These are phyloP conservation scores for Ceratitis capitata DNA, from an alignment of 1,140 invertebrate genomes.

Conservation along the genomic window DNA sequence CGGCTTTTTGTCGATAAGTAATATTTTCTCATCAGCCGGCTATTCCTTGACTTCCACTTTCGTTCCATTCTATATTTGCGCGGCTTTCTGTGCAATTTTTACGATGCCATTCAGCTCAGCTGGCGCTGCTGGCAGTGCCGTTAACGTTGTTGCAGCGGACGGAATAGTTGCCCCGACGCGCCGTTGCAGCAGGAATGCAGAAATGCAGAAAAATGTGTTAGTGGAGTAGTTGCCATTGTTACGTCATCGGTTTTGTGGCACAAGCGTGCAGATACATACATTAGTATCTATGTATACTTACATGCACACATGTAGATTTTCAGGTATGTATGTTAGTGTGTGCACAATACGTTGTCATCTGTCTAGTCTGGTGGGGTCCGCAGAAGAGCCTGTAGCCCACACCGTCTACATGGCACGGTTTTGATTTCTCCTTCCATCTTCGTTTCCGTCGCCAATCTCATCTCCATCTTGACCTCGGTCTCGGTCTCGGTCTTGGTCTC, in stretches of 20 bases:
- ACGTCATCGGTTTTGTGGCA: slow-evolving; percentile 54
- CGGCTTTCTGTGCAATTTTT: neutral
- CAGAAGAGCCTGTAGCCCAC: no score
- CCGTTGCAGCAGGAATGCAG: slow-evolving; percentile 55
- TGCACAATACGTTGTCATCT: neutral
- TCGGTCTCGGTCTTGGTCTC: neutral
- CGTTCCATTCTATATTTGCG: neutral
- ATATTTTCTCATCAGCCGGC: neutral
- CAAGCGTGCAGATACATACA: neutral
- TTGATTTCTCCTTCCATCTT: no score
- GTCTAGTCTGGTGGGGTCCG: slow-evolving; percentile 39
- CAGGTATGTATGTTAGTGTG: neutral
- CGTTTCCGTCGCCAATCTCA: no score
- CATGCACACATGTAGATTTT: neutral
- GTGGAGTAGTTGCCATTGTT: slow-evolving; percentile 65
- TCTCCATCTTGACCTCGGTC: neutral
- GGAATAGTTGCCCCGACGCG: slow-evolving; percentile 13
- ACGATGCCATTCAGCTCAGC: neutral
- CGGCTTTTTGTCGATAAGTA: no score
- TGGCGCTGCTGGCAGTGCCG: neutral
- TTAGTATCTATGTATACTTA: neutral
- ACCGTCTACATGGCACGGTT: no score
- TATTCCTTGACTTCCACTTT: neutral
- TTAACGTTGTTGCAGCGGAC: neutral
- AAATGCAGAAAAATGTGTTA: slow-evolving; percentile 66